A percentile compares a stretch with the other conserved stretches of the same genome.
Evolutionary conservation across 92 coral and sea anemone genomes (phyloP).

Genomic region (Hydrozoanthus gracilis): DNA sequence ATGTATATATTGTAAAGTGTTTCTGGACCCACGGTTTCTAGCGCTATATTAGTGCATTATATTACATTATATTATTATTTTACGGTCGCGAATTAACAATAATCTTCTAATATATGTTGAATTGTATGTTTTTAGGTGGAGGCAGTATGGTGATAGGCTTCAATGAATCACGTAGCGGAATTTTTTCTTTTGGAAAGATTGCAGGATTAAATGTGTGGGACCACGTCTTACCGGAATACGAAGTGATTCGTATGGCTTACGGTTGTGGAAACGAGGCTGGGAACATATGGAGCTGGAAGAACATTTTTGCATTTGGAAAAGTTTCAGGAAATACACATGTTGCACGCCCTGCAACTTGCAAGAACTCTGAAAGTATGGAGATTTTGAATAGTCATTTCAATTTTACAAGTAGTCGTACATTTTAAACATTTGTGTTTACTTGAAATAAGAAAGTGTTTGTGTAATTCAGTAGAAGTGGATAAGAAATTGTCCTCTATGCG

Average conservation of each 20-base stretch:
- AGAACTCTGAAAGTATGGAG: constrained; percentile 18
- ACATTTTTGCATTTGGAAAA: background rate
- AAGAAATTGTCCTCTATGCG: too few species aligned
- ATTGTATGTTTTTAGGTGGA: background rate
- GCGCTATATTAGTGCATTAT: too few species aligned
- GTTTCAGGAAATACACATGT: constrained; percentile 11
- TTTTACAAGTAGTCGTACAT: too few species aligned
- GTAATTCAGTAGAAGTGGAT: too few species aligned
- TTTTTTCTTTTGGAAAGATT: constrained; percentile 21
- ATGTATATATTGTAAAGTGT: too few species aligned
- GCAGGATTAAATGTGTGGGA: constrained; percentile 49
- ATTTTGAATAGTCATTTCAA: too few species aligned
- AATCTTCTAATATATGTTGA: too few species aligned
- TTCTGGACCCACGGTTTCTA: too few species aligned
- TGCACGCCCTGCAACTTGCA: constrained; percentile 51
- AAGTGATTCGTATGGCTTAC: constrained; percentile 66
- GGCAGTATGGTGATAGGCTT: constrained; percentile 8
- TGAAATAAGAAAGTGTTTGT: too few species aligned
- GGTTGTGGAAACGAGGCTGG: constrained; percentile 64
- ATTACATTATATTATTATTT: too few species aligned
- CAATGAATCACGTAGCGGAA: background rate
- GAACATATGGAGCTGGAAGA: constrained; percentile 49
- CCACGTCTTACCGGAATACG: constrained; percentile 29
- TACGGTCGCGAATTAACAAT: too few species aligned
- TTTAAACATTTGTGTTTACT: too few species aligned